Conservation (phyloP, 1,140 invertebrate genomes). For the Drosophila nikananu region DNA sequence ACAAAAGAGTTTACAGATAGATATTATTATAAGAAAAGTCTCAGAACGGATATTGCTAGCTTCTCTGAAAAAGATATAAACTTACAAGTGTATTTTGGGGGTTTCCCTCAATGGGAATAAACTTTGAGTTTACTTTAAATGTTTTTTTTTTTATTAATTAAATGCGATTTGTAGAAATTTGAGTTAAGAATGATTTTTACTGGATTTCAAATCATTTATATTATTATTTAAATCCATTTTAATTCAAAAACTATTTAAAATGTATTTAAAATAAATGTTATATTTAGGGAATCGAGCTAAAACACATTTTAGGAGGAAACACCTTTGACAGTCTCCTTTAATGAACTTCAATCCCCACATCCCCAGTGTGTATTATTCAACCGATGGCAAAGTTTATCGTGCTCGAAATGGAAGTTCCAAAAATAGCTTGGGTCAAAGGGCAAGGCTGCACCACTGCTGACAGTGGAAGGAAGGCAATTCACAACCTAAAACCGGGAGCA, state of each 20-base stretch:
- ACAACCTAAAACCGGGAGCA: neutral
- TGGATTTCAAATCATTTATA: neutral
- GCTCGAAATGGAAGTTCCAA: slow-evolving; percentile 6
- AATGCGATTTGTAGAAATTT: neutral
- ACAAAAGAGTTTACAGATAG: neutral
- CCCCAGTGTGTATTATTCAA: slow-evolving; percentile 7
- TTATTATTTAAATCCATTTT: neutral
- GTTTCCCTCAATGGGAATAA: neutral
- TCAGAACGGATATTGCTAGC: neutral
- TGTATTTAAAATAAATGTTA: neutral
- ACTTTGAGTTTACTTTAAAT: neutral
- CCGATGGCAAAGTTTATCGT: slow-evolving; percentile 2
- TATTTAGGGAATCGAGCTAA: neutral
- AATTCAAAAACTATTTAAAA: no score
- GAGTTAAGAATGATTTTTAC: neutral
- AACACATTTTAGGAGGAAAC: no score
- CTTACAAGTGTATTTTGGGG: neutral
- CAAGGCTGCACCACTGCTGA: slow-evolving; percentile 30
- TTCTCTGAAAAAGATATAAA: neutral
- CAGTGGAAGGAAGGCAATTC: slow-evolving; percentile 11
- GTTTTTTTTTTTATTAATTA: neutral
- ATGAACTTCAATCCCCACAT: neutral
- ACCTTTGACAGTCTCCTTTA: neutral
- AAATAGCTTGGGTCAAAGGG: slow-evolving; percentile 39
- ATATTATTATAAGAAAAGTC: neutral